Conservation (phyloP, 2,113 vertebrate genomes). For the Sinocyclocheilus maitianheensis region DNA sequence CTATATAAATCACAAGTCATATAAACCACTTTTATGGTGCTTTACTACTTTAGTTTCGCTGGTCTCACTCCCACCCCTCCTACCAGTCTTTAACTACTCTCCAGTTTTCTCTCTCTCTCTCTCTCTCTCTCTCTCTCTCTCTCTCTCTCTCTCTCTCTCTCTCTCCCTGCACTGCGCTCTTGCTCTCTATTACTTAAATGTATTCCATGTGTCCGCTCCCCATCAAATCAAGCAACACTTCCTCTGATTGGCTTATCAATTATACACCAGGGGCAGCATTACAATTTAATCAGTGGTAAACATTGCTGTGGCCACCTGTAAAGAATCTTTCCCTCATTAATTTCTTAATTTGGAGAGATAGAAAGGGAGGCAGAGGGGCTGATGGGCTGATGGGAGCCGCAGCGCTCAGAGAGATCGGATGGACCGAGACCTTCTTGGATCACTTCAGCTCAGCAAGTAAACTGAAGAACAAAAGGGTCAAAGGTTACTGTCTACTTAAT, state of each 20-base stretch:
- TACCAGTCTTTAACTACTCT: constrained; percentile 77
- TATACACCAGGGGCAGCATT: constrained; percentile 86
- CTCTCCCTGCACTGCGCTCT: constrained; percentile 29
- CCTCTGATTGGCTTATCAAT: constrained; percentile 94
- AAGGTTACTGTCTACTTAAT: constrained; percentile 22
- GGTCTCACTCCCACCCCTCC: constrained; percentile 33
- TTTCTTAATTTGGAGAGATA: constrained; percentile 83
- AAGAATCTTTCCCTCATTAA: constrained; percentile 86
- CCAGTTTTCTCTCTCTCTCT: constrained; percentile 61
- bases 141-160: neutral
- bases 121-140: neutral
- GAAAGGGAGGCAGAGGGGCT: constrained; percentile 46
- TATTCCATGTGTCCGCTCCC: constrained; percentile 88
- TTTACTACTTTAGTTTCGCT: neutral
- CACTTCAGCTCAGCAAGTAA: constrained; percentile 67
- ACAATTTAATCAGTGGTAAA: constrained; percentile 94
- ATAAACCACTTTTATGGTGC: neutral
- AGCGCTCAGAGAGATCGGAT: constrained; percentile 58
- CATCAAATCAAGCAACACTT: constrained; percentile 96
- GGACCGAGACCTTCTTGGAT: constrained; percentile 75
- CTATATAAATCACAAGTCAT: neutral
- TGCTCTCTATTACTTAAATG: constrained; percentile 84
- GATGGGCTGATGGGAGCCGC: constrained; percentile 9
- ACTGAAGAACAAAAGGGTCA: constrained; percentile 66
- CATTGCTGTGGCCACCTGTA: constrained; percentile 83